A percentile compares a stretch with the other conserved stretches of the same genome.
Evolutionary conservation across 2,797 vertebrate species (phyloP).

Genomic region (Cygnus olor): DNA sequence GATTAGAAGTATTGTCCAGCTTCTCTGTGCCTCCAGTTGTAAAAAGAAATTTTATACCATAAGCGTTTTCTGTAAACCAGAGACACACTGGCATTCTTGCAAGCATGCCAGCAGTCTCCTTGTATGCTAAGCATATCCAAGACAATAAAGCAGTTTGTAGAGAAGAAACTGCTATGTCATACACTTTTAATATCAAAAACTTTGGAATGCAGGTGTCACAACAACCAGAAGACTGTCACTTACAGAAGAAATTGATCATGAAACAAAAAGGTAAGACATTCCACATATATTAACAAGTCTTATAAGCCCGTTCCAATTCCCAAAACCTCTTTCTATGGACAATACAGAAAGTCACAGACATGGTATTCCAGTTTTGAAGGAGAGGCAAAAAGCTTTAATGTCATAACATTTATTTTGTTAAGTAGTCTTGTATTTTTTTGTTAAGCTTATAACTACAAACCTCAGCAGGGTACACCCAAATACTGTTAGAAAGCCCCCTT

Average conservation of each 20-base stretch:
- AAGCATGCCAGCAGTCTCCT: background rate
- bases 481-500: background rate
- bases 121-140: background rate
- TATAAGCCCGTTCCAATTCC: background rate
- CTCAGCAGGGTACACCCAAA: rapidly evolving
- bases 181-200: background rate
- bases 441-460: background rate
- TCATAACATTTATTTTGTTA: background rate
- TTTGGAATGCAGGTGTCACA: background rate
- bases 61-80: background rate
- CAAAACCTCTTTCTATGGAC: background rate
- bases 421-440: background rate
- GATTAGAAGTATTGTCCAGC: too few species aligned
- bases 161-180: background rate
- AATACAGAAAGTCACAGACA: background rate
- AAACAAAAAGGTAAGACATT: background rate
- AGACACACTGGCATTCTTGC: background rate
- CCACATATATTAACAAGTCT: background rate
- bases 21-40: background rate
- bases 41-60: background rate
- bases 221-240: background rate
- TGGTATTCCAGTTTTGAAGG: background rate
- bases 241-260: background rate
- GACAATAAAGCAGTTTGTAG: background rate
- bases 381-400: background rate